Conservation (phyloP, 1,140 invertebrate species). For the Cydia splendana region DNA sequence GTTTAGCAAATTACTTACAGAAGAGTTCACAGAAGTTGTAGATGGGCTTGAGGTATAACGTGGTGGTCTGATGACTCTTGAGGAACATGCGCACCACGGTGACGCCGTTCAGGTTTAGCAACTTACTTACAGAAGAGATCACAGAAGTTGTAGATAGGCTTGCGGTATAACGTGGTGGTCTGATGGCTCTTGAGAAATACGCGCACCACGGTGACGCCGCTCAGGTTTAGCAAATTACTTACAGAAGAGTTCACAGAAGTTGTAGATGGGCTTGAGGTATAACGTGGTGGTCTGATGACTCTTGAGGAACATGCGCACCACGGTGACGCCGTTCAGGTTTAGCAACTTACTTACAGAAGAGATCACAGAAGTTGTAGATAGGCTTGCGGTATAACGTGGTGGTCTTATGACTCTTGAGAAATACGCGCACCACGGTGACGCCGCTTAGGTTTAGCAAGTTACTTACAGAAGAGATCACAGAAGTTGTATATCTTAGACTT, state of each 20-base stretch:
- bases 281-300: constrained; percentile 36
- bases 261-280: constrained; percentile 45
- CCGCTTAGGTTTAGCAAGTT: too few relatives aligned
- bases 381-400: constrained; percentile 42
- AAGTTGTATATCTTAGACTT: constrained; percentile 45
- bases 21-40: constrained; percentile 51
- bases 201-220: too few relatives aligned
- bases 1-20: constrained; percentile 44
- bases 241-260: constrained; percentile 51
- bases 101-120: constrained; percentile 45
- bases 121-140: constrained; percentile 50
- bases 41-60: constrained; percentile 40
- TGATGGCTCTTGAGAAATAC: too few relatives aligned
- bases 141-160: constrained; percentile 43
- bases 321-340: constrained; percentile 45
- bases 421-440: too few relatives aligned
- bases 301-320: constrained; percentile 46
- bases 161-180: neutral
- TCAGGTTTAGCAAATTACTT: neutral
- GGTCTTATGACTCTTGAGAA: too few relatives aligned
- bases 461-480: constrained; percentile 52
- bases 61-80: constrained; percentile 35
- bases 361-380: constrained; percentile 45
- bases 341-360: constrained; percentile 50
- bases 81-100: constrained; percentile 50